Evolutionary conservation across 2,888 invertebrate genomes (phyloP).

Genomic region (Microchrysa polita): DNA sequence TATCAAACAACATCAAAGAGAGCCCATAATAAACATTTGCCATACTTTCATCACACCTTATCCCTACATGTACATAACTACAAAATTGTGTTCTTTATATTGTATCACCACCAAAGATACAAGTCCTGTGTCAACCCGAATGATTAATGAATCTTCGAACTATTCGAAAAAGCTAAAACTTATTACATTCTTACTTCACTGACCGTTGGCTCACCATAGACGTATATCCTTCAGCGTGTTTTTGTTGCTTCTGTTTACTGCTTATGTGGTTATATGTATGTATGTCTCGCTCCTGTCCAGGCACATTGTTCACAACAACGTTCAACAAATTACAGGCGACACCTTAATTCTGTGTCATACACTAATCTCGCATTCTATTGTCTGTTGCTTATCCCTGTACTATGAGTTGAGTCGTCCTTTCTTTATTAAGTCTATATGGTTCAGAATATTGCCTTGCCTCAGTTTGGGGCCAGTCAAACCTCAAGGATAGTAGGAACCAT

Average conservation of each 20-base stretch:
- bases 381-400: conserved; percentile 46
- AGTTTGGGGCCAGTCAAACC: conserved; percentile 12
- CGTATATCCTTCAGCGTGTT: too few species aligned
- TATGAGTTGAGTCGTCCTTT: conserved; percentile 21
- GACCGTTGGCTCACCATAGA: too few species aligned
- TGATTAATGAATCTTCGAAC: conserved; percentile 27
- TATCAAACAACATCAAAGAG: not conserved
- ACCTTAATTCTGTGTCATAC: conserved; percentile 34
- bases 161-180: conserved; percentile 16
- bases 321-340: conserved; percentile 22
- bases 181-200: conserved; percentile 20
- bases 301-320: not conserved
- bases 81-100: not conserved
- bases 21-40: not conserved
- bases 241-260: too few species aligned
- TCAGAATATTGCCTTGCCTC: too few species aligned
- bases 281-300: not conserved
- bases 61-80: too few species aligned
- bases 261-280: not conserved
- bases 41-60: too few species aligned
- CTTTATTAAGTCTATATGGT: conserved; percentile 48
- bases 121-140: conserved; percentile 4
- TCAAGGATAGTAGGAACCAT: conserved; percentile 16
- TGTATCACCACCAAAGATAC: not conserved
- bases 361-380: conserved; percentile 45